Evolutionary conservation across 2,888 invertebrate genomes (phyloP), one percentile per base, ranked within the genome.

Genomic region (Heteromyza rotundicornis): DNA sequence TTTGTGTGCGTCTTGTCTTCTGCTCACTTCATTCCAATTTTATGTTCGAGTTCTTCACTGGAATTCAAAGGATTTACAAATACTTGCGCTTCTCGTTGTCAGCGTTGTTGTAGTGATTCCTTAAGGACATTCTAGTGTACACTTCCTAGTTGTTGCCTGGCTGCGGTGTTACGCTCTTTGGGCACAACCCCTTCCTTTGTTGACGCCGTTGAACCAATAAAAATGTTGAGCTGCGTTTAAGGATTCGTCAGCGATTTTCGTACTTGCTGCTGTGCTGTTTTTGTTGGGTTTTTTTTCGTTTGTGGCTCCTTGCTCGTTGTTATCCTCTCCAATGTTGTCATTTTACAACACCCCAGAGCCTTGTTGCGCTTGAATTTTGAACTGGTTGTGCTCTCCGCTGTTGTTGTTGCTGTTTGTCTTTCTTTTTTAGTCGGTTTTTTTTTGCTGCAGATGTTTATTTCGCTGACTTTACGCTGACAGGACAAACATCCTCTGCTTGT

Each of bases 341-440:
- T 69, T 78, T 78, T 71, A 78, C 78, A 73, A 72, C 75, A 77
- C 78, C 78, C 78, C 67, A 73, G 78, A 73, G 78, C 72, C 75
- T 73, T 74, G 69, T 77, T 70, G 63, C 40, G 23, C 23, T 55
- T 44, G 47, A 64, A 53, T 65, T 64, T 65, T 65, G 59, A 62
- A 67, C 64, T 55, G 23, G 64, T 65, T 74, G 68, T 68, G 62
- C 36, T 40, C 54, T 10, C 19, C 12, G 20, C 19, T 20, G 49
- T 49, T 49, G 19, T 19, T 49, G 20, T 16, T 16, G 32, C 24
- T 54, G 36, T 57, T 57, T 16, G 49, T 40, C 16, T 20, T 55
- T 19, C 14, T 10, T 22, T 53, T 53, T 52, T 24, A 16, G n/a
- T n/a, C n/a, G 14, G 19, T 32, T 7, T 22, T 22, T 20, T n/a